phyloP scores from a whole-genome alignment of 2,888 invertebrate species.

The Macropis europaea region DNA sequence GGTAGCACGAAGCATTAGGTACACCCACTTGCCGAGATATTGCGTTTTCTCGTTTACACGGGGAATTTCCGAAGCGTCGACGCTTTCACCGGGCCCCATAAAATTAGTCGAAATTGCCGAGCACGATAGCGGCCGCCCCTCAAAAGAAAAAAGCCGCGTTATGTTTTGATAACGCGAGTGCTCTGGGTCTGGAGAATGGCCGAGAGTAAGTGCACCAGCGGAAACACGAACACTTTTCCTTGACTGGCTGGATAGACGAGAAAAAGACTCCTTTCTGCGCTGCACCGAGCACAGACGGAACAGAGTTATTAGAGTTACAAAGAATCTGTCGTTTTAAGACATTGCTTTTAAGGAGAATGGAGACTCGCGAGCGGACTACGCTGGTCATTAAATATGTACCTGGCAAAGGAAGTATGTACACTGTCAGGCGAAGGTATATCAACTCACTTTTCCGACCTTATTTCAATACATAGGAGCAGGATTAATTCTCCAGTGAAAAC shows the following conservation, averaged over 20 bases:
- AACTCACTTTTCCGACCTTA: neutral
- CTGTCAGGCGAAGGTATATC: neutral
- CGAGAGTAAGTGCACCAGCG: neutral
- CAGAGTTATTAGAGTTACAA: slow-evolving; percentile 31
- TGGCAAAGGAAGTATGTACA: neutral
- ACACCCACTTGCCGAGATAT: slow-evolving; percentile 1
- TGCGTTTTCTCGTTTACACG: slow-evolving; percentile 1
- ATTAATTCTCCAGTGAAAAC: too few relatives aligned
- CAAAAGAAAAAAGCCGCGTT: neutral
- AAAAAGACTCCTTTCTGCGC: neutral
- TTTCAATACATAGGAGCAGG: too few relatives aligned
- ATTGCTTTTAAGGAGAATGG: slow-evolving; percentile 3
- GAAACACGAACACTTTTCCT: neutral
- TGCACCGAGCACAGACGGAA: neutral
- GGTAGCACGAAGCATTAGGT: slow-evolving; percentile 1
- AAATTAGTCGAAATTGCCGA: slow-evolving; percentile 14
- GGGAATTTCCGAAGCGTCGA: neutral
- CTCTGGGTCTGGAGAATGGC: neutral
- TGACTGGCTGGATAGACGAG: neutral
- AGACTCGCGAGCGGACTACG: neutral
- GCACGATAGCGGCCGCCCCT: neutral
- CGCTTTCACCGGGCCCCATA: neutral
- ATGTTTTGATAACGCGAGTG: neutral
- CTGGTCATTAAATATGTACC: slow-evolving; percentile 20
- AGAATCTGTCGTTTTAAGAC: slow-evolving; percentile 23